Conservation (phyloP, 2,113 vertebrate genomes). For the Eurystomus gularis region DNA sequence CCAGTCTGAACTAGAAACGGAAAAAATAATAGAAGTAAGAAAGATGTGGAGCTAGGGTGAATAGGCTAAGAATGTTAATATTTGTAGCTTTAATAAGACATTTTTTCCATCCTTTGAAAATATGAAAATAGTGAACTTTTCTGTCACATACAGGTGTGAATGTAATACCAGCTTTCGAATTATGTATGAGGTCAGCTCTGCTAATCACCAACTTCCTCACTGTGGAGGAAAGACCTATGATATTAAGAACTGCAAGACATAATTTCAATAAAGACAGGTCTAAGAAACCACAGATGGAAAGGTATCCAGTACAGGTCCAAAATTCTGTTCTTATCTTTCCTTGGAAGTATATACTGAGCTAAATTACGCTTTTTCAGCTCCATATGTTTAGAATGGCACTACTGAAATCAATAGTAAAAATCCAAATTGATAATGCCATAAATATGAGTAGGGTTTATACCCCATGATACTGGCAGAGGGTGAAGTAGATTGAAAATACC, state of each 20-base stretch:
- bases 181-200: neutral
- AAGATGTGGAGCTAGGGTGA: neutral
- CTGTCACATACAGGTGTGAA: neutral
- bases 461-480: neutral
- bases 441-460: neutral
- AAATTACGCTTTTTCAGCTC: neutral
- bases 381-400: accelerated
- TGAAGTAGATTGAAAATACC: neutral
- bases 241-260: neutral
- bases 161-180: neutral
- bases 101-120: conserved; percentile 46
- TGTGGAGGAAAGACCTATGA: neutral
- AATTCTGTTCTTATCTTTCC: neutral
- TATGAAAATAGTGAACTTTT: conserved; percentile 35
- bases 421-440: neutral
- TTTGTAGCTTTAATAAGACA: neutral
- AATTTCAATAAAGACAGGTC: neutral
- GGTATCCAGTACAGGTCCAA: neutral
- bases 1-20: conserved; percentile 23
- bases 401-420: neutral
- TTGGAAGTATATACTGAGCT: neutral
- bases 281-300: neutral
- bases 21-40: conserved; percentile 45
- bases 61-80: conserved; percentile 16
- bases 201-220: neutral